Base-by-base conservation (phyloP, 2,113 vertebrate species). In the Tyrannus savana region DNA sequence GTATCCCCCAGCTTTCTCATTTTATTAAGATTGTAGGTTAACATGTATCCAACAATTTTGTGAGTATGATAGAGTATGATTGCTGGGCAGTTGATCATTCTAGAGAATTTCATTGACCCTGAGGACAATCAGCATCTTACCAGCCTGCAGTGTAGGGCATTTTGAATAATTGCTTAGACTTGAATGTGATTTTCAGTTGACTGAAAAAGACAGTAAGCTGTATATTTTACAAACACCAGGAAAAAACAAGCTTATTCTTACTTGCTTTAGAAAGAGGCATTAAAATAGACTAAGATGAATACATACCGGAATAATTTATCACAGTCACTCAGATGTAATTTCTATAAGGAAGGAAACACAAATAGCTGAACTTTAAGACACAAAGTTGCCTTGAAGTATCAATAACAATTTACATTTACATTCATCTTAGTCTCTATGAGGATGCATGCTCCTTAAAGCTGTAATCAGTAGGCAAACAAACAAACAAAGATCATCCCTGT, bases 121-220 rank as follows among this genome's bases (percentile, higher is more conserved):
- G 50, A 90, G 55, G 22, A 80, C 19, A 85, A 27, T 18, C 78
- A 82, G 23, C 25, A 76, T 56, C 39, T 60, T 52, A 64, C 7
- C 66, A 87, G 33, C 50, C 27, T 59, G 41, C 31, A 44, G 7
- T 82, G 6, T n/a, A 44, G 81, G 63, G 59, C 52, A 95, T 84
- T 95, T 93, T 73, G 94, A 93, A 91, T 68, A 67, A 46, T 41
- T 80, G 35, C 50, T 74, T 82, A 39, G 84, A 83, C 22, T 58
- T 59, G 49, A 93, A 93, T 69, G 41, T 30, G 81, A 64, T 66
- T 96, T 95, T 95, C 80, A 71, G 76, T 93, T 95, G 86, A 60
- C 76, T 80, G 67, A 90, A 94, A 96, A 44, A 91, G 74, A 91
- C 46, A 96, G 22, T 81, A 94, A 96, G 60, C 80, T 85, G 41